phyloP scores from a whole-genome alignment of 2,888 invertebrate species.

The Heliconius aoede region DNA sequence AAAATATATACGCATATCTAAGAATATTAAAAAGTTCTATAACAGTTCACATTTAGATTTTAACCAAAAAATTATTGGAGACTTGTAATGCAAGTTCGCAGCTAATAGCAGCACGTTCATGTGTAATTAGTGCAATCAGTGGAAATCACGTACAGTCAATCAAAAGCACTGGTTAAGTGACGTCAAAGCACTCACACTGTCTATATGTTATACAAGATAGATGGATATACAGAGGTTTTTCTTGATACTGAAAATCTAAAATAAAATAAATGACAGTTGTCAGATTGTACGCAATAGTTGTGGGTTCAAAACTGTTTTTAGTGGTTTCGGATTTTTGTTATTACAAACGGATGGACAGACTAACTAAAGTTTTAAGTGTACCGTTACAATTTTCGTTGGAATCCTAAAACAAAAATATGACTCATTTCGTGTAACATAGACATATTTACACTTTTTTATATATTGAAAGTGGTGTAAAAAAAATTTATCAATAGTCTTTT shows the following conservation, averaged over 20 bases:
- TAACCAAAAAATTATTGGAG: constrained; percentile 43
- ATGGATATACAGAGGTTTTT: neutral
- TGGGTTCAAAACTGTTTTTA: neutral
- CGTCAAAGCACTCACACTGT: constrained; percentile 9
- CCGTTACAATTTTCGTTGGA: neutral
- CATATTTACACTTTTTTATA: no score
- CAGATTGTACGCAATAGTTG: no score
- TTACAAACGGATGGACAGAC: no score
- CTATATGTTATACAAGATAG: neutral
- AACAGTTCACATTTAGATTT: constrained; percentile 35
- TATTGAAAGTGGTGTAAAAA: no score
- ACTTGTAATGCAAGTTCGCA: constrained; percentile 22
- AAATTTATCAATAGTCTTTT: neutral
- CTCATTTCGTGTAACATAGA: no score
- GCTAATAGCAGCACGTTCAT: constrained; percentile 24
- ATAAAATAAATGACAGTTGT: no score
- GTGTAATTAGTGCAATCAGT: constrained; percentile 38
- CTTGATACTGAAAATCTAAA: no score
- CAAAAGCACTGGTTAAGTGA: constrained; percentile 31
- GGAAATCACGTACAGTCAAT: constrained; percentile 40
- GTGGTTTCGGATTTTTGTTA: neutral
- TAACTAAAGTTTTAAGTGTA: neutral
- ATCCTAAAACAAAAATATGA: neutral
- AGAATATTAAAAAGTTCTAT: neutral
- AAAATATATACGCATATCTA: neutral